These are phyloP conservation scores for Prenolepis imparis DNA, from an alignment of 2,888 invertebrate species.

Conservation along the genomic window DNA sequence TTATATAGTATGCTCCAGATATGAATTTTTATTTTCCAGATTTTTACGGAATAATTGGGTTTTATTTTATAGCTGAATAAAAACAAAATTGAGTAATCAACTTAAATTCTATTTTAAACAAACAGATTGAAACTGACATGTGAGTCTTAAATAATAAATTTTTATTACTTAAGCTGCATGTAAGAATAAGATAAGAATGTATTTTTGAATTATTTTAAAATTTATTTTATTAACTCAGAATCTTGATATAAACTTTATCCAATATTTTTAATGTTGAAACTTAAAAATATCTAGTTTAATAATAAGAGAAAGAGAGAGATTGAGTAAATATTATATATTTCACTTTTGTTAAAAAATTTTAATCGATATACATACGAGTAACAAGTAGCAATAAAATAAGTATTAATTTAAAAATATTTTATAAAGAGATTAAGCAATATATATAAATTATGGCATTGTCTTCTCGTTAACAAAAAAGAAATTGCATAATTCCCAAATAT, in stretches of 20 bases:
- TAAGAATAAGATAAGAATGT: background rate
- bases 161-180: background rate
- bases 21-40: background rate
- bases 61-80: background rate
- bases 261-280: background rate
- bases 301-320: background rate
- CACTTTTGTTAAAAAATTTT: background rate
- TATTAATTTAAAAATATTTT: background rate
- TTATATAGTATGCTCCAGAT: background rate
- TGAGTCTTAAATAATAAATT: background rate
- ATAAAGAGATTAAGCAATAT: background rate
- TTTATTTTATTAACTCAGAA: background rate
- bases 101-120: conserved; percentile 7
- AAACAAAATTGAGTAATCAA: background rate
- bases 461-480: background rate
- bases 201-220: too few species aligned
- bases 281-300: background rate
- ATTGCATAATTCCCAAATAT: background rate
- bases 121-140: background rate
- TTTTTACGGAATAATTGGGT: background rate
- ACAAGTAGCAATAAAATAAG: background rate
- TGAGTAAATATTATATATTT: background rate
- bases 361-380: background rate
- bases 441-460: background rate
- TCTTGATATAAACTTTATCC: background rate